Conservation (phyloP, 2,888 invertebrate genomes). For the Heliconius ismenius region DNA sequence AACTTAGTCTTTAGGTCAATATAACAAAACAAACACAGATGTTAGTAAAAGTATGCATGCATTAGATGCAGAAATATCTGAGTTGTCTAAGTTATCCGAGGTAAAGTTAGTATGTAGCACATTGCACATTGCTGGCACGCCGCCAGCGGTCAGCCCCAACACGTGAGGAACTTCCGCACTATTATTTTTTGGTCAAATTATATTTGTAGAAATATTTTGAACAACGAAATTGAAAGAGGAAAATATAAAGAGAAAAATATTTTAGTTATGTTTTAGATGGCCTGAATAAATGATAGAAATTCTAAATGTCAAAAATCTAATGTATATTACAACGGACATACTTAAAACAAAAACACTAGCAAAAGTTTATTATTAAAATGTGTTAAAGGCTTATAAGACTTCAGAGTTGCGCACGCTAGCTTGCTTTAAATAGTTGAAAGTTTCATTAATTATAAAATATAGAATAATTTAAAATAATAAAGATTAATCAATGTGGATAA, state of each 20-base stretch:
- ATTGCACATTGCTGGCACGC: slow-evolving; percentile 32
- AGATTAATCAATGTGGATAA: neutral
- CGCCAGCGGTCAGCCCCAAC: slow-evolving; percentile 31
- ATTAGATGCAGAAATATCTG: slow-evolving; percentile 22
- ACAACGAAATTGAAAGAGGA: neutral
- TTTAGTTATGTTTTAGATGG: neutral
- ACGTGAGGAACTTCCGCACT: slow-evolving; percentile 7
- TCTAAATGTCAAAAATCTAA: too few relatives aligned
- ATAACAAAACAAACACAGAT: slow-evolving; percentile 18
- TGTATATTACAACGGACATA: too few relatives aligned
- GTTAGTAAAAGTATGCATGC: slow-evolving; percentile 12
- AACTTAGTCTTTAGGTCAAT: slow-evolving; percentile 10
- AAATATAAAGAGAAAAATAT: neutral
- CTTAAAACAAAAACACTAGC: too few relatives aligned
- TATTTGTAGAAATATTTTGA: slow-evolving; percentile 1
- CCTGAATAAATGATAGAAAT: neutral
- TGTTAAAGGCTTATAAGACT: too few relatives aligned
- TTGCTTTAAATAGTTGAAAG: neutral
- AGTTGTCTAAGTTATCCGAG: slow-evolving; percentile 26
- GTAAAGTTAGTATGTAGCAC: slow-evolving; percentile 29
- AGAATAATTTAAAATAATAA: neutral
- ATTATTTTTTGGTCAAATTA: slow-evolving; percentile 19
- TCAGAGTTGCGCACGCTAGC: too few relatives aligned
- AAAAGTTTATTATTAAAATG: too few relatives aligned
- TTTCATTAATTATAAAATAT: neutral